These are phyloP conservation scores for Drosophila elegans DNA, from an alignment of 1,140 invertebrate species.

Conservation along the genomic window DNA sequence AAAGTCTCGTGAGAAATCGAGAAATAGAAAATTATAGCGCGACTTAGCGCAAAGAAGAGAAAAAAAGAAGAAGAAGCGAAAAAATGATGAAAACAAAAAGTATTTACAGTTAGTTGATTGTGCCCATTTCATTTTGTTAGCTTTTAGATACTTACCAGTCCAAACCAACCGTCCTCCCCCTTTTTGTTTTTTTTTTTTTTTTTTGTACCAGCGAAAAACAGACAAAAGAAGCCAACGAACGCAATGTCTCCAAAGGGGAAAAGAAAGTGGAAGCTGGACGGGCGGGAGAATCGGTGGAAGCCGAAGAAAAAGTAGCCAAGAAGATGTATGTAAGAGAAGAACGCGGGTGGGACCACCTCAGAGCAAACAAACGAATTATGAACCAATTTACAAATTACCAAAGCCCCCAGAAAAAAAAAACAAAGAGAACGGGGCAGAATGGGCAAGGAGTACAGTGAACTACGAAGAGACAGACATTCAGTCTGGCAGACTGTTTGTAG, in stretches of 20 bases:
- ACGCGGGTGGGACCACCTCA: slow-evolving; percentile 26
- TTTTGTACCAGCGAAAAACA: slow-evolving; percentile 18
- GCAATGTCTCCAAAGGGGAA: slow-evolving; percentile 65
- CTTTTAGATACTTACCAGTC: slow-evolving; percentile 70
- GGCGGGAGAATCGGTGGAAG: slow-evolving; percentile 6
- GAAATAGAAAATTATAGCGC: slow-evolving; percentile 76
- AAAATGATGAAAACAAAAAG: slow-evolving; percentile 59
- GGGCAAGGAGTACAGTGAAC: slow-evolving; percentile 26
- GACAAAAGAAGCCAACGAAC: slow-evolving; percentile 80
- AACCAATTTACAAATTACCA: slow-evolving; percentile 83
- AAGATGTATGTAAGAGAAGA: slow-evolving; percentile 18
- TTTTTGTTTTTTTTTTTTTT: neutral
- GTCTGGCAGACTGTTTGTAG: slow-evolving; percentile 11
- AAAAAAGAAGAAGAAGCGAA: slow-evolving; percentile 43
- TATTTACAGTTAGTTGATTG: slow-evolving; percentile 82
- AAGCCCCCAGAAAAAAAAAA: slow-evolving; percentile 34
- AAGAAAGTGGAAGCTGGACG: slow-evolving; percentile 11
- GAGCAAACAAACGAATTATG: slow-evolving; percentile 76
- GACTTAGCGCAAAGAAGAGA: slow-evolving; percentile 18
- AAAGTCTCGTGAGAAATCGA: slow-evolving; percentile 60
- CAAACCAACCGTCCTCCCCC: slow-evolving; percentile 42
- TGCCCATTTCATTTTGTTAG: slow-evolving; percentile 78
- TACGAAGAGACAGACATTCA: slow-evolving; percentile 8
- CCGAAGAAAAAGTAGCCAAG: slow-evolving; percentile 15
- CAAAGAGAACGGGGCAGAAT: slow-evolving; percentile 1